Evolutionary conservation across 2,113 vertebrate genomes (phyloP).

Genomic region (Setophaga kirtlandii): DNA sequence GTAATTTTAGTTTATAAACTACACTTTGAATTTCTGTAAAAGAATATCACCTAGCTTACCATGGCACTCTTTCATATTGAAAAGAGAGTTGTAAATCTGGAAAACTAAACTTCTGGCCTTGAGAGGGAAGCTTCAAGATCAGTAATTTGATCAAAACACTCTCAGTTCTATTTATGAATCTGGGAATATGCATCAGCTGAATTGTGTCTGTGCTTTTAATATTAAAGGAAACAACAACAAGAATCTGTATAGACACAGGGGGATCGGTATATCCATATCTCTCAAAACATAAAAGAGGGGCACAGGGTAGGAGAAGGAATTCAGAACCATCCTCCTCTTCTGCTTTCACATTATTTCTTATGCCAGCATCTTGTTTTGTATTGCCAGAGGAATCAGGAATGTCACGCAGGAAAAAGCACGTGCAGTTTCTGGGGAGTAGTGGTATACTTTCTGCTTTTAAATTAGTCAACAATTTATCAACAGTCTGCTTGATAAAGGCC

Average conservation of each 20-base stretch:
- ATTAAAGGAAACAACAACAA: conserved; percentile 25
- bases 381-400: neutral
- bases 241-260: neutral
- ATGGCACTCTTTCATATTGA: neutral
- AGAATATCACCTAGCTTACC: neutral
- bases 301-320: neutral
- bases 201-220: conserved; percentile 51
- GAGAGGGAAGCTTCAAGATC: conserved; percentile 38
- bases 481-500: neutral
- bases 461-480: neutral
- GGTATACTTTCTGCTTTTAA: neutral
- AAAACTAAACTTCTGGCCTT: conserved; percentile 17
- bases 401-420: rapidly evolving
- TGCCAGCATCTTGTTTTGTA: neutral
- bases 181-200: conserved; percentile 11
- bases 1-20: conserved; percentile 22
- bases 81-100: conserved; percentile 47
- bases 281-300: neutral
- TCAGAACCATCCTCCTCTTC: neutral
- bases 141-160: conserved; percentile 44
- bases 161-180: neutral
- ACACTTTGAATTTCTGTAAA: conserved; percentile 1
- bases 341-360: neutral
- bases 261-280: neutral
- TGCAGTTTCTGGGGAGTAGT: neutral